Conservation (phyloP, 2,797 vertebrate species). For the Parambassis ranga region DNA sequence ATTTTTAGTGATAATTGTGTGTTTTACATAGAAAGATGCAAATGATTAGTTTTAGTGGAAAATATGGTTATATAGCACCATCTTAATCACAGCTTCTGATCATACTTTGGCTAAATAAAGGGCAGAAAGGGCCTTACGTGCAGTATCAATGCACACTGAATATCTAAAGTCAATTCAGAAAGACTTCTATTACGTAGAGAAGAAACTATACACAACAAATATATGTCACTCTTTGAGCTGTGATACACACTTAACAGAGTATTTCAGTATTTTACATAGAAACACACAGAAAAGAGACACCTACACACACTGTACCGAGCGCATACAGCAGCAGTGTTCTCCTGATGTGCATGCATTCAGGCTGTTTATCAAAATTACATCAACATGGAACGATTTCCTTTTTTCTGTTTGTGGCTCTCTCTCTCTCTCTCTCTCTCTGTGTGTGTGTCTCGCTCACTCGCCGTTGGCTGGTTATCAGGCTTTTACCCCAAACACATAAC, state of each 20-base stretch:
- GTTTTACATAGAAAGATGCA: background rate
- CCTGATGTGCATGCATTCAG: slow-evolving; percentile 19
- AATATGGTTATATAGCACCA: too few species aligned
- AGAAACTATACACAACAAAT: background rate
- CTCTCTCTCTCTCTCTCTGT: background rate
- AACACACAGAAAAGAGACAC: background rate
- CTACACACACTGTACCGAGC: background rate
- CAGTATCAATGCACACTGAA: too few species aligned
- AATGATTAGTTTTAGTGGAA: background rate
- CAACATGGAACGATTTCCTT: slow-evolving; percentile 69
- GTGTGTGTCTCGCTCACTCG: background rate
- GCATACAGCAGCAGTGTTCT: background rate
- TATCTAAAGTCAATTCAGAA: slow-evolving; percentile 7
- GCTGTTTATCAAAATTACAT: slow-evolving; percentile 70
- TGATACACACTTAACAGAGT: slow-evolving; percentile 21
- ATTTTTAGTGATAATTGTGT: background rate
- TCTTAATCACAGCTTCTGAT: too few species aligned
- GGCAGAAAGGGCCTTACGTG: too few species aligned
- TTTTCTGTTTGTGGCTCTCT: slow-evolving; percentile 36
- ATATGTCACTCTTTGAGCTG: too few species aligned
- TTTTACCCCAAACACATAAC: slow-evolving; percentile 35
- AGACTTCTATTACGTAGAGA: slow-evolving; percentile 1
- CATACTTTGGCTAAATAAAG: too few species aligned
- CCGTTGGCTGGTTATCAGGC: slow-evolving; percentile 51
- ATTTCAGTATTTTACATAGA: slow-evolving; percentile 11